Percentiles rank a stretch among this genome's conserved stretches.
Evolutionary conservation across 2,888 invertebrate genomes (phyloP).

Genomic region (Hemistola chrysoprasaria): DNA sequence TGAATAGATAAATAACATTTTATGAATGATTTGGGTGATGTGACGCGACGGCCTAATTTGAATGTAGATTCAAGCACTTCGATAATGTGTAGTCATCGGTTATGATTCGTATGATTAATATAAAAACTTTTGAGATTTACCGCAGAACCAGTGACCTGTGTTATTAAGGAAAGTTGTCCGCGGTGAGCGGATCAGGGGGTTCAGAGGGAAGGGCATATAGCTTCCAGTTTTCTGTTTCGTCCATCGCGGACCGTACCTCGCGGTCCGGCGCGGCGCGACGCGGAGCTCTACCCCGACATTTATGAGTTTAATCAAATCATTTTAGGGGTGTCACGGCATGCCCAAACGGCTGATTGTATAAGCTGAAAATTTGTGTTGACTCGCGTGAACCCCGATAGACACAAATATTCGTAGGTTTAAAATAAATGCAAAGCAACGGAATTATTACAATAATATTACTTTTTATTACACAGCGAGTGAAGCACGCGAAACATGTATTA

Average conservation of each 20-base stretch:
- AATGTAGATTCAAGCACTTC: neutral
- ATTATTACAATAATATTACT: slow-evolving; percentile 50
- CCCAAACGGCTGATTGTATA: slow-evolving; percentile 67
- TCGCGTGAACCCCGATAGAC: slow-evolving; percentile 45
- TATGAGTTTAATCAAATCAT: slow-evolving; percentile 79
- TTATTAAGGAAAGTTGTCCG: slow-evolving; percentile 70
- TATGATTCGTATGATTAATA: slow-evolving; percentile 15
- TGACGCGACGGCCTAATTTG: too few relatives aligned
- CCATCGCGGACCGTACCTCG: slow-evolving; percentile 23
- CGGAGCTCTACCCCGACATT: slow-evolving; percentile 53
- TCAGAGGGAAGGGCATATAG: slow-evolving; percentile 43
- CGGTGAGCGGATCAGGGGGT: slow-evolving; percentile 27
- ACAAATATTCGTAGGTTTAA: slow-evolving; percentile 35
- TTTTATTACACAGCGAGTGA: slow-evolving; percentile 45
- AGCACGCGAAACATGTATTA: slow-evolving; percentile 60
- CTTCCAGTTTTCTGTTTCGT: slow-evolving; percentile 22
- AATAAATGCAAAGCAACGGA: slow-evolving; percentile 40
- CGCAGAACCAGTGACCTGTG: slow-evolving; percentile 72
- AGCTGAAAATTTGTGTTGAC: slow-evolving; percentile 64
- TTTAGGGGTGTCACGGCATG: slow-evolving; percentile 66
- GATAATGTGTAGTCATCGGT: slow-evolving; percentile 7
- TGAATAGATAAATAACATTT: too few relatives aligned
- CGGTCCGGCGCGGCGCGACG: too few relatives aligned
- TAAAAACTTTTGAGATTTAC: slow-evolving; percentile 54
- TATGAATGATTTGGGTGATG: too few relatives aligned